Percentiles rank a stretch among this genome's conserved stretches.
Evolutionary conservation across 2,113 vertebrate genomes (phyloP).

Genomic region (Dissostichus mawsoni): DNA sequence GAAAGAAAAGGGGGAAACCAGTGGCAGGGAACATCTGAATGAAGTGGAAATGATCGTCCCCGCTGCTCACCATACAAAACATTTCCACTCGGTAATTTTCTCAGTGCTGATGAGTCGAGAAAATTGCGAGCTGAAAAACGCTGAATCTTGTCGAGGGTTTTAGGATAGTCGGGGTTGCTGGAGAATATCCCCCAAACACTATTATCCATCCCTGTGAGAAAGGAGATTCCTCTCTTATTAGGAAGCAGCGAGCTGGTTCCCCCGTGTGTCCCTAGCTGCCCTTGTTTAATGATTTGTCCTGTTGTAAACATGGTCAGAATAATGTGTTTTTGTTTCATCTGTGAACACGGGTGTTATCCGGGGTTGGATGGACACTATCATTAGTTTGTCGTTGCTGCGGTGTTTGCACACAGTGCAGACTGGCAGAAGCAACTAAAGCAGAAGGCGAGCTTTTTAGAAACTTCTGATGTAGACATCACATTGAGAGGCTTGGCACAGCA

Average conservation of each 20-base stretch:
- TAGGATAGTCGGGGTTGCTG: constrained; percentile 33
- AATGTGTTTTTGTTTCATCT: constrained; percentile 37
- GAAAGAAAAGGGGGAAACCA: constrained; percentile 35
- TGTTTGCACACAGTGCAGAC: constrained; percentile 50
- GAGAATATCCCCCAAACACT: constrained; percentile 55
- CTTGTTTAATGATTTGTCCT: constrained; percentile 54
- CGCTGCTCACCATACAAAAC: constrained; percentile 59
- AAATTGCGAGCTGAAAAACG: constrained; percentile 22
- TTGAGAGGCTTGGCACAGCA: constrained; percentile 33
- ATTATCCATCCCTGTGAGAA: constrained; percentile 50
- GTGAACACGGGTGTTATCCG: constrained; percentile 40
- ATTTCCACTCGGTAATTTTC: constrained; percentile 66
- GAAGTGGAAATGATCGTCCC: constrained; percentile 69
- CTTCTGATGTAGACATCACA: constrained; percentile 60
- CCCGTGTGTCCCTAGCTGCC: neutral
- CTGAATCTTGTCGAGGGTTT: constrained; percentile 43
- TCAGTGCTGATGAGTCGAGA: constrained; percentile 47
- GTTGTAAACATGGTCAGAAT: constrained; percentile 50
- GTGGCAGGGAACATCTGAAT: constrained; percentile 51
- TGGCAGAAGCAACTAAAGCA: constrained; percentile 30
- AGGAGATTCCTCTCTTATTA: constrained; percentile 65
- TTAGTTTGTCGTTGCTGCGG: constrained; percentile 27
- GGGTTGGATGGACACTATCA: constrained; percentile 48
- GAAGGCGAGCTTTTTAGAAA: constrained; percentile 63
- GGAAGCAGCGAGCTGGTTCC: constrained; percentile 31